Conservation (phyloP, 2,113 vertebrate genomes). For the Hoplias malabaricus region DNA sequence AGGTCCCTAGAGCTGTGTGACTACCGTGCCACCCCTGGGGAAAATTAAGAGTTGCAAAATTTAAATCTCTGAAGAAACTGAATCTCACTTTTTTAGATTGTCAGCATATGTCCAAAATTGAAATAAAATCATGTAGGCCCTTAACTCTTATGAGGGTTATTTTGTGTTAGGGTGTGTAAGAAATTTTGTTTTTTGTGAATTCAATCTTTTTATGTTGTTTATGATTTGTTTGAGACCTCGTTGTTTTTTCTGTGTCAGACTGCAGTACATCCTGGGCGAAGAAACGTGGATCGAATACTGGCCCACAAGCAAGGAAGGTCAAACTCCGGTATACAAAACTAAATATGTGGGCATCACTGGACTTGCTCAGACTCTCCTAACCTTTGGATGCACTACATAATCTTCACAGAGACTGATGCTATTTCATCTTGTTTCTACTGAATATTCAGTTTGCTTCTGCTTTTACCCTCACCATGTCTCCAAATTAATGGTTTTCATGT, state of each 20-base stretch:
- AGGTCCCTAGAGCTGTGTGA: too few relatives aligned
- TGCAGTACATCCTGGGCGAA: conserved; percentile 64
- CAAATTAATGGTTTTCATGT: too few relatives aligned
- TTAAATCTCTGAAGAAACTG: too few relatives aligned
- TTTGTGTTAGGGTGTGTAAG: not conserved
- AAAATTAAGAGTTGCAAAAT: too few relatives aligned
- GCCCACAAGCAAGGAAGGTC: conserved; percentile 63
- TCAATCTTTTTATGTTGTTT: not conserved
- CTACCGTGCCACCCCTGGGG: too few relatives aligned
- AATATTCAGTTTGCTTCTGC: too few relatives aligned
- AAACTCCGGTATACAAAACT: not conserved
- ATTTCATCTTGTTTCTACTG: too few relatives aligned
- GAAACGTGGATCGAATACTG: conserved; percentile 73
- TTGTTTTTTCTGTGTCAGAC: conserved; percentile 44
- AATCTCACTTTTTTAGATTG: too few relatives aligned
- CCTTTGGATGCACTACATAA: conserved; percentile 36
- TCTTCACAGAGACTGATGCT: not conserved
- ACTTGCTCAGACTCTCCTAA: not conserved
- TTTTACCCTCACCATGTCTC: too few relatives aligned
- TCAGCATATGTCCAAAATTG: too few relatives aligned
- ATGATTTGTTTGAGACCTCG: not conserved
- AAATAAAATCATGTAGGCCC: too few relatives aligned
- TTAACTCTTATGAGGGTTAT: too few relatives aligned
- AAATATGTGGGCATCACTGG: not conserved
- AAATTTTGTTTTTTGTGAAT: not conserved